phyloP scores from a whole-genome alignment of 2,113 vertebrate genomes.

The Pelodiscus sinensis region DNA sequence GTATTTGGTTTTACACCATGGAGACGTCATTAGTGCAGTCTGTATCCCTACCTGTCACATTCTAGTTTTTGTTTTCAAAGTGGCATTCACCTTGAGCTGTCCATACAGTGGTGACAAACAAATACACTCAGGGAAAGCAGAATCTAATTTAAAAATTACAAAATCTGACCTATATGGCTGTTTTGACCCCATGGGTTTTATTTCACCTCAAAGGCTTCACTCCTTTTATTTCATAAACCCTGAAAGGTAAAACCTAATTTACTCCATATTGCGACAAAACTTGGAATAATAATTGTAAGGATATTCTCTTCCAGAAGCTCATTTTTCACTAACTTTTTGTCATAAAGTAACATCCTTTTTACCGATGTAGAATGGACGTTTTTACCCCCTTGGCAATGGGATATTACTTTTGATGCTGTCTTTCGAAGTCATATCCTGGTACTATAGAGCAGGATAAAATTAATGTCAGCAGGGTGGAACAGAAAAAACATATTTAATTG shows the following conservation, averaged over 20 bases:
- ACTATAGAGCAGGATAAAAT: neutral
- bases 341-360: neutral
- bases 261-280: conserved; percentile 20
- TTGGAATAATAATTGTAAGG: conserved; percentile 58
- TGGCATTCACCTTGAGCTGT: conserved; percentile 24
- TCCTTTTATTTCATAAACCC: conserved; percentile 58
- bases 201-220: neutral
- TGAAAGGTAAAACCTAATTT: conserved; percentile 12
- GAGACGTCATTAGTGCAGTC: accelerated
- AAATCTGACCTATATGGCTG: neutral
- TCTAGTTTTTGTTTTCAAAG: neutral
- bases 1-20: conserved; percentile 21
- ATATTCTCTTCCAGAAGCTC: conserved; percentile 34
- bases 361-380: conserved; percentile 18
- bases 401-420: conserved; percentile 46
- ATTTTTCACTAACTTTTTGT: conserved; percentile 59
- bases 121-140: neutral
- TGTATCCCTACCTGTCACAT: neutral
- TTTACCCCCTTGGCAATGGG: conserved; percentile 37
- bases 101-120: conserved; percentile 13
- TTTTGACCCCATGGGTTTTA: conserved; percentile 10
- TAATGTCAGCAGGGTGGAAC: conserved; percentile 32
- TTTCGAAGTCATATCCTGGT: conserved; percentile 4
- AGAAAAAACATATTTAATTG: neutral
- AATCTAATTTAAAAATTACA: conserved; percentile 5